phyloP scores from a whole-genome alignment of 1,140 invertebrate genomes.

The Ditylenchus dipsaci region DNA sequence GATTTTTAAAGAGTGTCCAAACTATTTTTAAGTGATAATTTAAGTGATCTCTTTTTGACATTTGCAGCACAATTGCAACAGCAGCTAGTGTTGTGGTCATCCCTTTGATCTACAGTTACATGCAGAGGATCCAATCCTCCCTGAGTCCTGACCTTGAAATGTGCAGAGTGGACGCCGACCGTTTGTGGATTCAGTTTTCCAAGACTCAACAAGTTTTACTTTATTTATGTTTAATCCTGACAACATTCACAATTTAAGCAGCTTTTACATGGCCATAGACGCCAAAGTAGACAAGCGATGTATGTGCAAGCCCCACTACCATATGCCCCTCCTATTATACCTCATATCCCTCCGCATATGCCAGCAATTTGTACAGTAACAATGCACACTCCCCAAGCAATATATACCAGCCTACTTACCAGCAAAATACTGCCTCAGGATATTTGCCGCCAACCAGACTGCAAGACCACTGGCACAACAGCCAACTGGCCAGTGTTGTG shows the following conservation, averaged over 20 bases:
- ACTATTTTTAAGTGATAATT: background rate
- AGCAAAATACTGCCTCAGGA: too few relatives aligned
- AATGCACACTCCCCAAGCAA: background rate
- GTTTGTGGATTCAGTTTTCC: background rate
- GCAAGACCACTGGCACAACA: background rate
- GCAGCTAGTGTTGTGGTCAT: background rate
- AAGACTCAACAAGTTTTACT: background rate
- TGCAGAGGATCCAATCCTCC: background rate
- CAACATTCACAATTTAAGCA: background rate
- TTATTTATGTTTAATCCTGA: background rate
- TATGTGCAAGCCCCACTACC: too few relatives aligned
- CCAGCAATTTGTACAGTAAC: background rate
- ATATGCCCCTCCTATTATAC: too few relatives aligned
- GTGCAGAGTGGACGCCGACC: background rate
- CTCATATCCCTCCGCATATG: too few relatives aligned
- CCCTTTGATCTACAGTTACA: background rate
- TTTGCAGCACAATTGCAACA: background rate
- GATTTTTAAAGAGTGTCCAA: background rate
- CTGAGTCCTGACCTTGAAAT: background rate
- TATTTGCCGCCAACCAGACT: background rate
- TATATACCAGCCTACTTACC: background rate
- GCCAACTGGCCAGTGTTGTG: background rate
- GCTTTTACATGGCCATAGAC: too few relatives aligned
- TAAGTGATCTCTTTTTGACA: background rate
- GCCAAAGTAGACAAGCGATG: too few relatives aligned